Conservation (phyloP, 1,140 invertebrate genomes). For the Cydia strobilella region DNA sequence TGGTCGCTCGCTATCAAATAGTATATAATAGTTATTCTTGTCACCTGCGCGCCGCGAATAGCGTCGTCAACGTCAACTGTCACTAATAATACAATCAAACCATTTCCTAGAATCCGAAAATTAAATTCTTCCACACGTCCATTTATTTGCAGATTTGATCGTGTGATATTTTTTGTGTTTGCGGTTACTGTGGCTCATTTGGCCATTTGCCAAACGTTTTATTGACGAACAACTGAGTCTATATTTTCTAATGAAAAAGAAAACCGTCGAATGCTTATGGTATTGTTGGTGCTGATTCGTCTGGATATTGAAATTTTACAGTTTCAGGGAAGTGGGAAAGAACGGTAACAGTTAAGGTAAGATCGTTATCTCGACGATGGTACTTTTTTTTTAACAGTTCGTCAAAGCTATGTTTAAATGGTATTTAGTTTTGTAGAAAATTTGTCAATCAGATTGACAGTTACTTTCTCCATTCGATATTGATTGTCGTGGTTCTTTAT, state of each 20-base stretch:
- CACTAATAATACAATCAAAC: constrained; percentile 27
- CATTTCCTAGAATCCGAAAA: constrained; percentile 23
- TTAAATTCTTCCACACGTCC: constrained; percentile 24
- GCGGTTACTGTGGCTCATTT: constrained; percentile 31
- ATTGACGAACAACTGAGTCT: constrained; percentile 28
- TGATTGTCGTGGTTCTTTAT: too few species aligned
- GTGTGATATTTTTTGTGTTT: constrained; percentile 32
- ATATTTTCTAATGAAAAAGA: constrained; percentile 32
- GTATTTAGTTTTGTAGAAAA: too few species aligned
- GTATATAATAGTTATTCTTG: constrained; percentile 4
- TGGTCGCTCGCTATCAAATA: background rate
- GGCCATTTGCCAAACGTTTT: constrained; percentile 6
- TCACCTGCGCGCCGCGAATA: constrained; percentile 11
- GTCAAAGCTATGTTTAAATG: too few species aligned
- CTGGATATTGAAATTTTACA: constrained; percentile 6
- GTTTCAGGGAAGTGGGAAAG: too few species aligned
- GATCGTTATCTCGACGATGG: too few species aligned
- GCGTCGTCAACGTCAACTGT: constrained; percentile 21
- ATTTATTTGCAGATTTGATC: constrained; percentile 23
- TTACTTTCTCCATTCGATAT: too few species aligned
- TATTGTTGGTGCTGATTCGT: background rate
- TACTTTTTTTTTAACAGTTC: too few species aligned
- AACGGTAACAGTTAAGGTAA: too few species aligned
- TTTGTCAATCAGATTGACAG: too few species aligned
- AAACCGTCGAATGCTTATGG: constrained; percentile 27